Base-by-base conservation (phyloP, 2,113 vertebrate species). In the Trinectes maculatus region DNA sequence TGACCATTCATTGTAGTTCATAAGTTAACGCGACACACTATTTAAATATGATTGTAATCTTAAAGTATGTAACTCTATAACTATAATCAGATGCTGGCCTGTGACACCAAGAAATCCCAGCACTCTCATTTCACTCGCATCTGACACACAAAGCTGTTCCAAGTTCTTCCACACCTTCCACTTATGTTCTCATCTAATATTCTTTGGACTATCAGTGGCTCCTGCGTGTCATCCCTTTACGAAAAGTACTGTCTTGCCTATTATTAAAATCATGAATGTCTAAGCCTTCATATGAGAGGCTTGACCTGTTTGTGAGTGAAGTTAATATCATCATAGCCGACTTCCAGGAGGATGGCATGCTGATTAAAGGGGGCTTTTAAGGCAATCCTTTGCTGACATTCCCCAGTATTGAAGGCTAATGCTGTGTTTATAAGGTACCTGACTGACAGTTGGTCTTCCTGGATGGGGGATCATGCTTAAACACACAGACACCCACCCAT, bases 321-420 rank as follows among this genome's bases (percentile, higher is more conserved):
- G 79, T 82, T 79, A 85, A 76, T 85, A 77, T 86, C 67, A 77
- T 79, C 69, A 77, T 77, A 80, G 77, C 67, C 48, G 19, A 76
- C 68, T 56, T 77, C 24, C 5, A 37, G 36, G 65, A 74, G 54
- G 66, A 80, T 60, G 54, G 53, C 64, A 74, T 24, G 57, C 53
- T 86, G 85, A 90, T 91, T 91, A 86, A 85, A 87, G 70, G 46
- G 7, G 79, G 82, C 76, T 88, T 91, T 85, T 69, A 75, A 84
- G 66, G 79, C 77, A 85, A 85, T 77, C 77, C 74, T 60, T 43
- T 47, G 33, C 71, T 85, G 84, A 80, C 85, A 88, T 83, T 91
- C 77, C 84, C 82, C 74, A 90, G 83, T 65, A 75, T 77, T 85
- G 77, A 56, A 80, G 74, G 54, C 68, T 89, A 87, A 89, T 84